Evolutionary conservation across 2,888 invertebrate genomes (phyloP).

Genomic region (Drosophila phalerata): DNA sequence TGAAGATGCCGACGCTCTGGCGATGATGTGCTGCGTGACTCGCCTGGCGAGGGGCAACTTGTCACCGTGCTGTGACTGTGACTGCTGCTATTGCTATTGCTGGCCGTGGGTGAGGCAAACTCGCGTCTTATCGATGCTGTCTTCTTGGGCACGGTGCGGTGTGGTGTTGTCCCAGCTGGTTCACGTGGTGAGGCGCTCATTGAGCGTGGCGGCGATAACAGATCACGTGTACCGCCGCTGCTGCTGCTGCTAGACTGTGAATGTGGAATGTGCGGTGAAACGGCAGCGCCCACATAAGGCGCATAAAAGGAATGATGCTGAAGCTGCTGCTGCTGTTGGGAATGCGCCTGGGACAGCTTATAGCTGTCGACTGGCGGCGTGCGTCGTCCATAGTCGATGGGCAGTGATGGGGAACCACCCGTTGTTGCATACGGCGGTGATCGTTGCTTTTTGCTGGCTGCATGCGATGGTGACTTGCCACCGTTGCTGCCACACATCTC

Average conservation of each 20-base stretch:
- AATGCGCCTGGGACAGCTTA: slow-evolving; percentile 61
- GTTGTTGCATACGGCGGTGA: slow-evolving; percentile 82
- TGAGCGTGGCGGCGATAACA: slow-evolving; percentile 80
- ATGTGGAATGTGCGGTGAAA: slow-evolving; percentile 78
- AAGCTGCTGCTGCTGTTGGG: slow-evolving; percentile 53
- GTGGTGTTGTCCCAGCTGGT: slow-evolving; percentile 74
- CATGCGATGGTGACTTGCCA: slow-evolving; percentile 77
- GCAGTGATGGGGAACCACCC: slow-evolving; percentile 72
- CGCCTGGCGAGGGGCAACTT: slow-evolving; percentile 77
- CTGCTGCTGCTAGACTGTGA: slow-evolving; percentile 45
- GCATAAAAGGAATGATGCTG: slow-evolving; percentile 81
- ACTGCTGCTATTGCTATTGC: slow-evolving; percentile 66
- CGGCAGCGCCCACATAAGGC: slow-evolving; percentile 68
- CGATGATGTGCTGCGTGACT: slow-evolving; percentile 71
- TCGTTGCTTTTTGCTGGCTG: slow-evolving; percentile 76
- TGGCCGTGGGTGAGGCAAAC: slow-evolving; percentile 85
- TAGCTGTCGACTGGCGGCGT: slow-evolving; percentile 71
- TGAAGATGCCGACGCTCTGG: slow-evolving; percentile 73
- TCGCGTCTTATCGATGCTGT: slow-evolving; percentile 86
- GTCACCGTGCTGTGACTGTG: slow-evolving; percentile 48
- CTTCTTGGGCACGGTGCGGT: slow-evolving; percentile 85
- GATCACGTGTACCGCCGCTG: slow-evolving; percentile 51
- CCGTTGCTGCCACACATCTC: slow-evolving; percentile 82
- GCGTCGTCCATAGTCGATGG: slow-evolving; percentile 74
- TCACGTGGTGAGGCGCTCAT: slow-evolving; percentile 79